A percentile compares a stretch with the other conserved stretches of the same genome.
Evolutionary conservation across 2,888 invertebrate species (phyloP).

Genomic region (Limnephilus auricula): DNA sequence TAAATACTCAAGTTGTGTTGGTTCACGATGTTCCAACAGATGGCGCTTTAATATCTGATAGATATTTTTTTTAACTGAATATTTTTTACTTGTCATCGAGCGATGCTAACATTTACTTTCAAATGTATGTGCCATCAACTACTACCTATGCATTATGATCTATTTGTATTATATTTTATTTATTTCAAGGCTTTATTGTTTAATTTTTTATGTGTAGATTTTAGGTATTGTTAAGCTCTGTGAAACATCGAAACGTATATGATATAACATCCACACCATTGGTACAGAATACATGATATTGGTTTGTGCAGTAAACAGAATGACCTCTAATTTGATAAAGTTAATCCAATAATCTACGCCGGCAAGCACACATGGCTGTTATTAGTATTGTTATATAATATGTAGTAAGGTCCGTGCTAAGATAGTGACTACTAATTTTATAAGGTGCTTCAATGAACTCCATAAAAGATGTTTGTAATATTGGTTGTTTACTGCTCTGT

Average conservation of each 20-base stretch:
- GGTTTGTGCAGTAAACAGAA: neutral
- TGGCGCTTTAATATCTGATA: slow-evolving; percentile 30
- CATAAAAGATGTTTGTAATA: neutral
- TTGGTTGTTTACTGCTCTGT: neutral
- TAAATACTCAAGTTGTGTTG: slow-evolving; percentile 41
- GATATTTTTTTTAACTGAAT: slow-evolving; percentile 37
- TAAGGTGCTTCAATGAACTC: neutral
- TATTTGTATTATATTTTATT: slow-evolving; percentile 24
- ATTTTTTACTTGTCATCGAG: slow-evolving; percentile 19
- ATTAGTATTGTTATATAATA: neutral
- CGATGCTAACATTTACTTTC: slow-evolving; percentile 24
- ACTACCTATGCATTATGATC: slow-evolving; percentile 4
- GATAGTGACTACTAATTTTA: neutral
- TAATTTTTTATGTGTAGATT: slow-evolving; percentile 2
- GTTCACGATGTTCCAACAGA: neutral
- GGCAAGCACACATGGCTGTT: neutral
- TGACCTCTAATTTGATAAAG: neutral
- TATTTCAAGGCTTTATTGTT: slow-evolving; percentile 17
- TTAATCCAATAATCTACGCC: neutral
- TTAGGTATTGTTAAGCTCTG: neutral
- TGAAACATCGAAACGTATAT: neutral
- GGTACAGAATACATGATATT: neutral
- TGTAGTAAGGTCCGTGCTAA: neutral
- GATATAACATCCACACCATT: neutral
- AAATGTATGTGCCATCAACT: slow-evolving; percentile 42